Percentiles rank a stretch among this genome's conserved stretches.
Conservation (phyloP, 2,797 vertebrate genomes). For the Megalops cyprinoides region DNA sequence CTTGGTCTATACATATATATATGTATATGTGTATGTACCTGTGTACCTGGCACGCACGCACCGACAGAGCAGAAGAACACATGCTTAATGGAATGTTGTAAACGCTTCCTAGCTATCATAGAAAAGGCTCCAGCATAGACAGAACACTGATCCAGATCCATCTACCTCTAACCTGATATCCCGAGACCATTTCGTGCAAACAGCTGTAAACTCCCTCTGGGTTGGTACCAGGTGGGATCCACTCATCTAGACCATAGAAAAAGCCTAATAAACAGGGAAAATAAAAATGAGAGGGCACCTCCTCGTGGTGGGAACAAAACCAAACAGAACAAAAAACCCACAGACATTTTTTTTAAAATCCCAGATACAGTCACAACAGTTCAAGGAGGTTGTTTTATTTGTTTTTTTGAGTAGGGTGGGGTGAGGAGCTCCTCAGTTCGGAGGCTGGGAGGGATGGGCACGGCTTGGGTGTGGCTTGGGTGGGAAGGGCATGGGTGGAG, state of each 20-base stretch:
- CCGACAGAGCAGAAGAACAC: slow-evolving; percentile 68
- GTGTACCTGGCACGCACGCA: slow-evolving; percentile 73
- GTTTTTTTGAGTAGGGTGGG: slow-evolving; percentile 14
- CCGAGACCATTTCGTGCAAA: slow-evolving; percentile 44
- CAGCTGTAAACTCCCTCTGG: slow-evolving; percentile 50
- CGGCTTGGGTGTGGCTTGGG: slow-evolving; percentile 24
- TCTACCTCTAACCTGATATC: slow-evolving; percentile 45
- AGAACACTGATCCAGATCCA: slow-evolving; percentile 60
- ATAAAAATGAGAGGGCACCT: slow-evolving; percentile 60
- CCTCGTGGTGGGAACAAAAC: slow-evolving; percentile 57
- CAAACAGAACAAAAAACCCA: slow-evolving; percentile 41
- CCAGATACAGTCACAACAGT: slow-evolving; percentile 43
- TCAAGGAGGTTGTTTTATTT: slow-evolving; percentile 62
- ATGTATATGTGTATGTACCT: slow-evolving; percentile 61
- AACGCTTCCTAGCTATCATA: slow-evolving; percentile 58
- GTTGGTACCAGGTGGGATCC: slow-evolving; percentile 60
- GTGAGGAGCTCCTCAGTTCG: slow-evolving; percentile 16
- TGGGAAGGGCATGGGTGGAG: slow-evolving; percentile 23
- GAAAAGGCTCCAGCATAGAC: slow-evolving; percentile 51
- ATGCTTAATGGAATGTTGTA: slow-evolving; percentile 64
- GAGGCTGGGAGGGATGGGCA: slow-evolving; percentile 16
- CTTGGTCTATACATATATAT: slow-evolving; percentile 61
- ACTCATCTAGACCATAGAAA: slow-evolving; percentile 67
- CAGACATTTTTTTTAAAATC: slow-evolving; percentile 40
- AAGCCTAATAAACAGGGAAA: slow-evolving; percentile 48